Conservation (phyloP, 2,888 invertebrate genomes). For the Leucophora obtusa region DNA sequence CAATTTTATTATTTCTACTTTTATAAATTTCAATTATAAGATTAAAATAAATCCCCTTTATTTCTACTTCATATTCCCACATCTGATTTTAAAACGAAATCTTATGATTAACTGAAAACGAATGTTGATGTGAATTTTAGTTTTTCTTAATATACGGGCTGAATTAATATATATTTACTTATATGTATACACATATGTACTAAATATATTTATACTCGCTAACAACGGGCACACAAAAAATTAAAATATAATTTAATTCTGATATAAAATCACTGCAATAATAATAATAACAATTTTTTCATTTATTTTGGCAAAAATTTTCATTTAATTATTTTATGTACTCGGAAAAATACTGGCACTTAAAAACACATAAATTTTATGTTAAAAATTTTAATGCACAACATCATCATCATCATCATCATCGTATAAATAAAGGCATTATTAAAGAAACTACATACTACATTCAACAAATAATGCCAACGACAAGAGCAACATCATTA, state of each 20-base stretch:
- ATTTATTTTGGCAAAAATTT: slow-evolving; percentile 13
- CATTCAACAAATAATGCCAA: neutral
- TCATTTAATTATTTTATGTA: slow-evolving; percentile 1
- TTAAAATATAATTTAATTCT: neutral
- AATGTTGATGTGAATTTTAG: neutral
- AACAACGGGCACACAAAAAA: neutral
- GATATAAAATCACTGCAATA: slow-evolving; percentile 18
- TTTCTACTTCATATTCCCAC: neutral
- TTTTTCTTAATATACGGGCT: neutral
- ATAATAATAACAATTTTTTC: neutral
- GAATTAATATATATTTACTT: neutral
- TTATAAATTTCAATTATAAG: neutral
- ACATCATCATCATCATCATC: neutral
- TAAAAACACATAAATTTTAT: slow-evolving; percentile 59
- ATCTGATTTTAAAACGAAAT: neutral
- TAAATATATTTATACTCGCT: neutral
- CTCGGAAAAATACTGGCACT: slow-evolving; percentile 45
- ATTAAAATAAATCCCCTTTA: neutral
- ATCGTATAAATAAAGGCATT: slow-evolving; percentile 24
- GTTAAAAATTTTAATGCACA: slow-evolving; percentile 33
- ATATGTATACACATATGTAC: neutral
- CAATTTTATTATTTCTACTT: too few relatives aligned
- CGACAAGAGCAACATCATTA: neutral
- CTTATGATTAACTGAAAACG: neutral
- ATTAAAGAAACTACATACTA: neutral